phyloP scores from a whole-genome alignment of 2,113 vertebrate genomes.

The Promerops cafer region DNA sequence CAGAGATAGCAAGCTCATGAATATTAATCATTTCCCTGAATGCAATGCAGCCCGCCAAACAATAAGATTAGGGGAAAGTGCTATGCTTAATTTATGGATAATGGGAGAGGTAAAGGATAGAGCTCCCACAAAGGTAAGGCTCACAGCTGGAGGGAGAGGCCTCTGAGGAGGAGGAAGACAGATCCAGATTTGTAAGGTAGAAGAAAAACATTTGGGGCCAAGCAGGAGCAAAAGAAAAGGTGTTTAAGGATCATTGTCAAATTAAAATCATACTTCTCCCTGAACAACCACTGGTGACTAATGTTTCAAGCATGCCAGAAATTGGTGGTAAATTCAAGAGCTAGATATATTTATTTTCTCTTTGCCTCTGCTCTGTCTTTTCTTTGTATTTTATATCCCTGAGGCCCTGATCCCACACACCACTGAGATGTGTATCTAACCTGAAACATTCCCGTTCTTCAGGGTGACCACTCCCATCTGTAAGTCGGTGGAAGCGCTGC shows the following conservation, averaged over 20 bases:
- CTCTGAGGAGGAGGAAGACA: not conserved
- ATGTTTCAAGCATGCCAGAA: not conserved
- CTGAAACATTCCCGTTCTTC: not conserved
- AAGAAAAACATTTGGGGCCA: not conserved
- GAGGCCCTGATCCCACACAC: not conserved
- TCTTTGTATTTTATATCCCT: not conserved
- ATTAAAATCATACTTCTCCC: slow-evolving; percentile 35
- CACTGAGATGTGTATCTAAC: not conserved
- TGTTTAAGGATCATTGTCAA: slow-evolving; percentile 17
- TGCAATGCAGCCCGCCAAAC: slow-evolving; percentile 46
- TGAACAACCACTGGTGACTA: not conserved
- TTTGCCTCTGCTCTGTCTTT: not conserved
- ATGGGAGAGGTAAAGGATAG: slow-evolving; percentile 49
- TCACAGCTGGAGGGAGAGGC: slow-evolving; percentile 51
- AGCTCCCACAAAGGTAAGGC: slow-evolving; percentile 58
- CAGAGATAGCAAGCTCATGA: slow-evolving; percentile 71
- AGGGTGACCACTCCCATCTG: not conserved
- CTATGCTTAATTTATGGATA: slow-evolving; percentile 63
- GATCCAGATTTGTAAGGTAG: slow-evolving; percentile 32
- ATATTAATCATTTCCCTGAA: slow-evolving; percentile 69
- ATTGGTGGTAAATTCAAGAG: not conserved
- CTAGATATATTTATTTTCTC: not conserved
- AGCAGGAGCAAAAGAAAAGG: not conserved
- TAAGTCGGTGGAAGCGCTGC: not conserved
- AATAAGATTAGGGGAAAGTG: slow-evolving; percentile 64